These are phyloP conservation scores for Heliconius charithonia DNA, from an alignment of 2,888 invertebrate genomes.

Conservation along the genomic window DNA sequence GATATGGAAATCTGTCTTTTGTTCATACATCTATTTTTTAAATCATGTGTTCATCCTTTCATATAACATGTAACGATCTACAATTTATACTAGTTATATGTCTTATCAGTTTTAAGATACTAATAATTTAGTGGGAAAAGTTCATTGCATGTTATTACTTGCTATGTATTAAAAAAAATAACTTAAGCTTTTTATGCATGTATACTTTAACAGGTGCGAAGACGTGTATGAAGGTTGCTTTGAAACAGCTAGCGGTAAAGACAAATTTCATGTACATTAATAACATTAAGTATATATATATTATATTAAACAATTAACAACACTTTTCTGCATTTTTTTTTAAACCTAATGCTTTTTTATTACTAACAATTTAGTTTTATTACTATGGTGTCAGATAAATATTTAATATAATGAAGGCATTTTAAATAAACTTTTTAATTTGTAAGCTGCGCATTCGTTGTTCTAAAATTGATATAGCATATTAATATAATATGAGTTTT, in stretches of 20 bases:
- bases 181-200: slow-evolving; percentile 13
- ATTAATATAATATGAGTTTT: no score
- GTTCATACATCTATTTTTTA: background rate
- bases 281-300: slow-evolving; percentile 16
- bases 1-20: background rate
- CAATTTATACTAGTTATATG: background rate
- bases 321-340: slow-evolving; percentile 14
- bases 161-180: background rate
- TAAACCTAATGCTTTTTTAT: background rate
- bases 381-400: background rate
- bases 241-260: background rate
- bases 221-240: slow-evolving; percentile 37
- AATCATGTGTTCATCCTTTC: no score
- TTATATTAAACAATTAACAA: slow-evolving; percentile 8
- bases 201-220: slow-evolving; percentile 50
- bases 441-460: no score
- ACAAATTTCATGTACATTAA: slow-evolving; percentile 10
- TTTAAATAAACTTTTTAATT: background rate
- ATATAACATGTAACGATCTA: no score
- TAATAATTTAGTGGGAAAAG: background rate
- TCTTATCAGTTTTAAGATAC: background rate
- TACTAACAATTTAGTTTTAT: background rate
- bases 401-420: background rate
- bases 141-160: background rate
- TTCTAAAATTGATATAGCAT: background rate